A percentile compares a stretch with the other conserved stretches of the same genome.
Evolutionary conservation across 1,140 invertebrate species (phyloP).

Genomic region (Monochamus saltuarius): DNA sequence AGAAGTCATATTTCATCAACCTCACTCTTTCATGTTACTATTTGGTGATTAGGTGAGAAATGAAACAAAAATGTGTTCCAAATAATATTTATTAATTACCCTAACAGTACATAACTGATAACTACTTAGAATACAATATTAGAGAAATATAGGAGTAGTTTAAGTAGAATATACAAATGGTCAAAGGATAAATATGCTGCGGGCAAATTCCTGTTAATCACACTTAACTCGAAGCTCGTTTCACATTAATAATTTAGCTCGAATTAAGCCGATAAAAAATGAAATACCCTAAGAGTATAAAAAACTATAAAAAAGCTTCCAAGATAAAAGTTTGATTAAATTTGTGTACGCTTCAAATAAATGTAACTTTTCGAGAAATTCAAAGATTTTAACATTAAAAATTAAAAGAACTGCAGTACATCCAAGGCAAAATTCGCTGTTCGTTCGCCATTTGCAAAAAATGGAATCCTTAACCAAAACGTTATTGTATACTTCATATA

Average conservation of each 20-base stretch:
- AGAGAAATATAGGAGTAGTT: conserved; percentile 25
- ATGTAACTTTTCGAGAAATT: conserved; percentile 2
- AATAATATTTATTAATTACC: conserved; percentile 44
- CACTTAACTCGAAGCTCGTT: too few relatives aligned
- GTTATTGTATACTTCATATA: conserved; percentile 5
- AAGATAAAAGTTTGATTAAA: conserved; percentile 3
- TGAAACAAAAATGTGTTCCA: conserved; percentile 21
- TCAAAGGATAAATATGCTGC: conserved; percentile 15
- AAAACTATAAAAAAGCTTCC: conserved; percentile 17
- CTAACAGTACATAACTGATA: conserved; percentile 41
- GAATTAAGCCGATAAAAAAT: conserved; percentile 24
- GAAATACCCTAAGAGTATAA: conserved; percentile 6
- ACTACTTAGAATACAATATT: conserved; percentile 29
- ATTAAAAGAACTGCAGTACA: not conserved
- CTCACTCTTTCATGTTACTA: too few relatives aligned
- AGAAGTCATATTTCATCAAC: too few relatives aligned
- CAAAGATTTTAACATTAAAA: conserved; percentile 17
- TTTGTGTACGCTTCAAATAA: not conserved
- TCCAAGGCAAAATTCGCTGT: not conserved
- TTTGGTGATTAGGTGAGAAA: too few relatives aligned
- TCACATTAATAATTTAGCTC: too few relatives aligned
- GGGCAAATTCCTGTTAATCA: conserved; percentile 21
- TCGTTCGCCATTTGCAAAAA: conserved; percentile 6
- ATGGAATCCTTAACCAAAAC: conserved; percentile 18
- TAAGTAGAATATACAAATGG: conserved; percentile 32